Conservation (phyloP, 1,140 invertebrate genomes). For the Copidosoma floridanum region DNA sequence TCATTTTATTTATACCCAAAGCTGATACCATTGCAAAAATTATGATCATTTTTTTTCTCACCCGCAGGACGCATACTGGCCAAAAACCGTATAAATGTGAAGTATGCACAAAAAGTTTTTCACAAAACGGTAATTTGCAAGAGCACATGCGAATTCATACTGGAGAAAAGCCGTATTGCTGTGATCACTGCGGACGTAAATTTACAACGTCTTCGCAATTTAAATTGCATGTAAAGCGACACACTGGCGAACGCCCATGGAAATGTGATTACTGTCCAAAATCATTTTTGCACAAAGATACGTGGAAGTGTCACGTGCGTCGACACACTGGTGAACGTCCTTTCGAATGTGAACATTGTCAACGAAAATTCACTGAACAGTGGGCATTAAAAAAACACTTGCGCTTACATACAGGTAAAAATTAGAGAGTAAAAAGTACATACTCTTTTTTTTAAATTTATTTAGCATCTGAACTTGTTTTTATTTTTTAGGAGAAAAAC, state of each 20-base stretch:
- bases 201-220: conserved; percentile 71
- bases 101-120: conserved; percentile 63
- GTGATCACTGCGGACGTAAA: conserved; percentile 67
- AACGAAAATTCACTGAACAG: conserved; percentile 65
- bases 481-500: conserved; percentile 66
- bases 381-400: conserved; percentile 69
- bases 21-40: no score
- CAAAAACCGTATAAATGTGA: conserved; percentile 64
- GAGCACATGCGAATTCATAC: conserved; percentile 64
- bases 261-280: conserved; percentile 63
- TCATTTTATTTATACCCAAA: no score
- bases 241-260: conserved; percentile 65
- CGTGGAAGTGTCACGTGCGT: conserved; percentile 65
- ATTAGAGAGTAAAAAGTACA: not conserved
- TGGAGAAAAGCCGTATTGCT: conserved; percentile 65
- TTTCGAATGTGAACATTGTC: conserved; percentile 62
- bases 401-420: conserved; percentile 64
- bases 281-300: conserved; percentile 67
- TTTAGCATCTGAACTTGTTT: not conserved
- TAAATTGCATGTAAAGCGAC: conserved; percentile 63
- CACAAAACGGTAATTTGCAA: conserved; percentile 63
- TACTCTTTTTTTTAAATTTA: not conserved
- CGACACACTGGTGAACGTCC: conserved; percentile 65
- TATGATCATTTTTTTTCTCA: no score
- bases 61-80: conserved; percentile 55